phyloP scores from a whole-genome alignment of 2,888 invertebrate genomes.

The Drosophila neonasuta region DNA sequence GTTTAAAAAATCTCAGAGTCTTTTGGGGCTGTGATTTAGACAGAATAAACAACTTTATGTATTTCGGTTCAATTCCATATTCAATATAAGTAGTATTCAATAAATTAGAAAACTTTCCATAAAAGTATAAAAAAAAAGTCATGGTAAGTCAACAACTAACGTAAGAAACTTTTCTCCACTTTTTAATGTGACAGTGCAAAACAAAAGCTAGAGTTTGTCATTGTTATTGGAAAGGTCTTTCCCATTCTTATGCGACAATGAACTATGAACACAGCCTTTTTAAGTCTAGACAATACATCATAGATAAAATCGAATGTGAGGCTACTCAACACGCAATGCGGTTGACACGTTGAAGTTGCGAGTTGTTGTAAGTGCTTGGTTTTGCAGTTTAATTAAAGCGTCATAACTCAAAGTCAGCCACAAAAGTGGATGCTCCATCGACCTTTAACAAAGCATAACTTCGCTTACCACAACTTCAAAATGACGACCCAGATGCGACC shows the following conservation, averaged over 20 bases:
- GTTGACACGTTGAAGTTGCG: background rate
- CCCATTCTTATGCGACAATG: background rate
- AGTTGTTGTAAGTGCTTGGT: background rate
- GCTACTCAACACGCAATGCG: constrained; percentile 8
- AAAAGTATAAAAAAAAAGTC: too few relatives aligned
- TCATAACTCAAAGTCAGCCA: constrained; percentile 32
- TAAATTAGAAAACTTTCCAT: too few relatives aligned
- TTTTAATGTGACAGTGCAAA: background rate
- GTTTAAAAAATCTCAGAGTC: too few relatives aligned
- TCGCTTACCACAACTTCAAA: constrained; percentile 2
- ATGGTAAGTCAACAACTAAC: too few relatives aligned
- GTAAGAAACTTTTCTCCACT: background rate
- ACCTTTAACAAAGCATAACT: constrained; percentile 41
- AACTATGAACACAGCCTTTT: background rate
- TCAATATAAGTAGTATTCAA: too few relatives aligned
- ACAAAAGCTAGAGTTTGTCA: background rate
- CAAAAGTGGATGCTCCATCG: constrained; percentile 46
- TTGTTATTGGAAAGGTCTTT: background rate
- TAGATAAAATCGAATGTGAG: background rate
- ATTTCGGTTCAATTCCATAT: too few relatives aligned
- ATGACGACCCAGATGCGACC: constrained; percentile 21
- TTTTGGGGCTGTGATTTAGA: too few relatives aligned
- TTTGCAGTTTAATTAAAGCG: constrained; percentile 25
- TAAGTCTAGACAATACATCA: background rate
- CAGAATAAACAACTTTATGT: too few relatives aligned